These are phyloP conservation scores for Neotoxoptera formosana DNA, from an alignment of 1,140 invertebrate species.

Conservation along the genomic window DNA sequence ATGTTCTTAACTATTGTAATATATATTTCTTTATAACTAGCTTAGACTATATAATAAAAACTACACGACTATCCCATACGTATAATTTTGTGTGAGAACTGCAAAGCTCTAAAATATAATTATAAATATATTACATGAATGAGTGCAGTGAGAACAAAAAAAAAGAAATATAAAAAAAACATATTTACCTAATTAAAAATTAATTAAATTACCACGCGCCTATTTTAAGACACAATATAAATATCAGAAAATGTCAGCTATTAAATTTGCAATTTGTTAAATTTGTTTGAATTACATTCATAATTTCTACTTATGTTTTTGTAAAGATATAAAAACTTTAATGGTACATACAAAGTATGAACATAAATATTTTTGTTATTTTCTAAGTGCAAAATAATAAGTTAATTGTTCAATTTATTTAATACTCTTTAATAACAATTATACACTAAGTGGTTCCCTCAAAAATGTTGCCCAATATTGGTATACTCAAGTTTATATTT, in stretches of 20 bases:
- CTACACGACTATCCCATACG: background rate
- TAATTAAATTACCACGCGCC: background rate
- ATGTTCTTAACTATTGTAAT: background rate
- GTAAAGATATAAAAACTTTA: background rate
- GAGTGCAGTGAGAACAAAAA: background rate
- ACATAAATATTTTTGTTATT: background rate
- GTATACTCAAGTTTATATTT: background rate
- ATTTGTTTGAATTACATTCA: background rate
- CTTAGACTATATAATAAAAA: background rate
- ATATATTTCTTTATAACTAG: background rate
- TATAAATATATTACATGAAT: background rate
- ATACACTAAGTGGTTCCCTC: background rate
- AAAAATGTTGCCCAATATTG: background rate
- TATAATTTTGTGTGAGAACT: background rate
- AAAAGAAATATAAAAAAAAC: background rate
- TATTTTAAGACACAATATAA: background rate
- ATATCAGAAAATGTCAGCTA: background rate
- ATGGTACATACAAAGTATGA: background rate
- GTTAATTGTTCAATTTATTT: background rate
- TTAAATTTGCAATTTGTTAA: background rate
- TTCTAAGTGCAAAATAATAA: background rate
- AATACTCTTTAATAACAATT: background rate
- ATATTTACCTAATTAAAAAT: background rate
- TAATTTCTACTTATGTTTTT: background rate
- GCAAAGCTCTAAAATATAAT: background rate